Evolutionary conservation across 2,113 vertebrate genomes (phyloP).

Genomic region (Apistogramma diplotaenia): DNA sequence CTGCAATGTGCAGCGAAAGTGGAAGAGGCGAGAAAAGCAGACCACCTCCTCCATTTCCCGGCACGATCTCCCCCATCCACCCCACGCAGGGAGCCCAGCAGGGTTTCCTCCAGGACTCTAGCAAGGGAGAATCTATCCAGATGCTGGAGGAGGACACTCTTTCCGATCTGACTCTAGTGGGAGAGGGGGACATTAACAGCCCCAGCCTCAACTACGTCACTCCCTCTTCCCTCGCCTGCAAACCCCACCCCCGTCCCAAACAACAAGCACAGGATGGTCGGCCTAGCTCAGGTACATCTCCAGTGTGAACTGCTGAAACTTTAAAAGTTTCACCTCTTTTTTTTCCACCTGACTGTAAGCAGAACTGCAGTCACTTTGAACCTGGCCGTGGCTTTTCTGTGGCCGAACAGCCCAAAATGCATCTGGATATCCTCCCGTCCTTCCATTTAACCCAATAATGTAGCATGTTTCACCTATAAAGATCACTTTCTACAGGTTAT

Average conservation of each 20-base stretch:
- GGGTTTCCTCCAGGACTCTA: slow-evolving; percentile 49
- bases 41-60: slow-evolving; percentile 68
- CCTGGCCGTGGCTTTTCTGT: not conserved
- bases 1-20: slow-evolving; percentile 65
- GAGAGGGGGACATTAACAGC: slow-evolving; percentile 90
- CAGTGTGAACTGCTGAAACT: slow-evolving; percentile 75
- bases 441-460: not conserved
- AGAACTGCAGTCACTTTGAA: slow-evolving; percentile 35
- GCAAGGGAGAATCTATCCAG: slow-evolving; percentile 76
- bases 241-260: slow-evolving; percentile 71
- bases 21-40: slow-evolving; percentile 64
- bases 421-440: slow-evolving; percentile 52
- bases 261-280: slow-evolving; percentile 77
- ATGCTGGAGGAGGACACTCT: slow-evolving; percentile 86
- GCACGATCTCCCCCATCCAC: slow-evolving; percentile 76
- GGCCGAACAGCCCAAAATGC: slow-evolving; percentile 45
- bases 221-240: slow-evolving; percentile 74
- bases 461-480: not conserved
- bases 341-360: slow-evolving; percentile 14
- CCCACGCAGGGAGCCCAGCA: slow-evolving; percentile 27
- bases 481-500: not conserved
- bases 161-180: slow-evolving; percentile 89
- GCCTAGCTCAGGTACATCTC: slow-evolving; percentile 91
- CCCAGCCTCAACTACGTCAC: slow-evolving; percentile 89
- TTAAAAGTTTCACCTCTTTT: slow-evolving; percentile 36